A percentile compares a stretch with the other conserved stretches of the same genome.
phyloP scores from a whole-genome alignment of 2,888 invertebrate genomes.

The Ochropleura leucogaster region DNA sequence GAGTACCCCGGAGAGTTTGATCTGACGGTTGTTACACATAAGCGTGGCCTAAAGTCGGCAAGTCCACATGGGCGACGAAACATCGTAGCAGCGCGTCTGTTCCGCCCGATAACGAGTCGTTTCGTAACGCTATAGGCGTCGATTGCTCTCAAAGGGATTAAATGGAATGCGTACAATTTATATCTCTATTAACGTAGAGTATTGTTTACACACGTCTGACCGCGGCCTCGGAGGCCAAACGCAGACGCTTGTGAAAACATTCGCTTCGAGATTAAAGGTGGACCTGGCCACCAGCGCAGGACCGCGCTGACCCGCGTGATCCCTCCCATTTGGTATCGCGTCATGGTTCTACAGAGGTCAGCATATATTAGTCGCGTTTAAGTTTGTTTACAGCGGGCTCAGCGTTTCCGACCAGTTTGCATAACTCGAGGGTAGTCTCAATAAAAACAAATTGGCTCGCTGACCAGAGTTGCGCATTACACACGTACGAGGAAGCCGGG shows the following conservation, averaged over 20 bases:
- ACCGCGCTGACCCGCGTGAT: slow-evolving; percentile 70
- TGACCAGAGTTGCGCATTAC: slow-evolving; percentile 87
- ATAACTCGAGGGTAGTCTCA: slow-evolving; percentile 90
- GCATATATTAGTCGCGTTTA: slow-evolving; percentile 77
- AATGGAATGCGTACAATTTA: slow-evolving; percentile 87
- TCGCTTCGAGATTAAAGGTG: slow-evolving; percentile 88
- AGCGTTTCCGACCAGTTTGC: slow-evolving; percentile 89
- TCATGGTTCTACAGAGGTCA: slow-evolving; percentile 69
- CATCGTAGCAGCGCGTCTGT: slow-evolving; percentile 72
- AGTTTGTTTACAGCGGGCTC: slow-evolving; percentile 89
- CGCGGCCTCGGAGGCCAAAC: slow-evolving; percentile 83
- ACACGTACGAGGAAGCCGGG: slow-evolving; percentile 88
- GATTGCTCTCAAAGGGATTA: slow-evolving; percentile 87
- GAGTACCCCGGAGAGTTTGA: slow-evolving; percentile 67
- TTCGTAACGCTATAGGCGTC: slow-evolving; percentile 79
- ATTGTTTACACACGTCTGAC: slow-evolving; percentile 87
- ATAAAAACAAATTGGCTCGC: slow-evolving; percentile 90
- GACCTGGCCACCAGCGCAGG: slow-evolving; percentile 78
- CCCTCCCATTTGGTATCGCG: slow-evolving; percentile 56
- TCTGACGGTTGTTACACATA: slow-evolving; percentile 68
- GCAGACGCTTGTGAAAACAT: slow-evolving; percentile 87
- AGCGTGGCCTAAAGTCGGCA: slow-evolving; percentile 49
- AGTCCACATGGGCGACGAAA: slow-evolving; percentile 68
- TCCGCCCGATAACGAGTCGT: slow-evolving; percentile 79
- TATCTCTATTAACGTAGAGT: slow-evolving; percentile 89